phyloP scores from a whole-genome alignment of 2,113 vertebrate species.

The Mus pahari region DNA sequence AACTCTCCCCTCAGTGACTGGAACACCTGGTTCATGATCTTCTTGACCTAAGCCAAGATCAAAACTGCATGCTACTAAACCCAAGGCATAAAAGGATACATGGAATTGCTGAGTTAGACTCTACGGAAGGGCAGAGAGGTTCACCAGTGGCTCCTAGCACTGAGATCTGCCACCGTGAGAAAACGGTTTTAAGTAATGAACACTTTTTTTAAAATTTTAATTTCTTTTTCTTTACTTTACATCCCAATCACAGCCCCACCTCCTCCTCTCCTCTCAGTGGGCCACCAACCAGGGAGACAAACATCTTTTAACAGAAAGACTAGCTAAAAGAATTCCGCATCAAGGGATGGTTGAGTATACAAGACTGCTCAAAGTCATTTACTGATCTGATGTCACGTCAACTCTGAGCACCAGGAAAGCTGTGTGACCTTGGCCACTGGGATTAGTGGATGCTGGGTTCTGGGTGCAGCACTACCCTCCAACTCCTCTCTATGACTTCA shows the following conservation, averaged over 20 bases:
- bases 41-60: conserved; percentile 91
- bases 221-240: background rate
- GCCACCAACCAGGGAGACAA: background rate
- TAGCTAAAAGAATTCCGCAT: background rate
- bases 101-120: background rate
- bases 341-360: background rate
- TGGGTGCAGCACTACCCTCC: background rate
- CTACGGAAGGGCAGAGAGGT: background rate
- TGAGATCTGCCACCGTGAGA: background rate
- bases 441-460: background rate
- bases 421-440: rapidly evolving
- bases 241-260: too few relatives aligned
- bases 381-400: background rate
- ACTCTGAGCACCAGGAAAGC: background rate
- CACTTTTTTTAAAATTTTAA: background rate
- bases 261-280: too few relatives aligned
- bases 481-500: background rate
- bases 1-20: conserved; percentile 94
- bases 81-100: background rate
- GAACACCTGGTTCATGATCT: conserved; percentile 97
- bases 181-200: background rate
- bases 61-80: background rate
- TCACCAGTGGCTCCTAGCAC: background rate
- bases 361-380: background rate
- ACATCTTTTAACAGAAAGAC: background rate